phyloP scores from a whole-genome alignment of 2,888 invertebrate genomes.

The Busseola fusca region DNA sequence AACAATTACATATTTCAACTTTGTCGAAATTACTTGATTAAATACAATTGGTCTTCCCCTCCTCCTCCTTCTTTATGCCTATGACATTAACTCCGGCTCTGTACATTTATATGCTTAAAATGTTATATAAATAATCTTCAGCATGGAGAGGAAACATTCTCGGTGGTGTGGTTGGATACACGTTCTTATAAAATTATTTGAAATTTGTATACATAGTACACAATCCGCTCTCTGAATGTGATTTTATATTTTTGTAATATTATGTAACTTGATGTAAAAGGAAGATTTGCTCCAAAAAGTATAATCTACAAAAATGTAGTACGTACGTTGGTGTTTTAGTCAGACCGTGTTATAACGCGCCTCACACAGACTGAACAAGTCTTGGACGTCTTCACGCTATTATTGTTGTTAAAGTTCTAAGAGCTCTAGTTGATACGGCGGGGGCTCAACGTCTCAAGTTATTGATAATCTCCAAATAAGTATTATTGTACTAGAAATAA shows the following conservation, averaged over 20 bases:
- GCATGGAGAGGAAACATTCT: background rate
- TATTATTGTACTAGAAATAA: conserved; percentile 82
- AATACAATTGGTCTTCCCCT: background rate
- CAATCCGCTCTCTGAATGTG: conserved; percentile 48
- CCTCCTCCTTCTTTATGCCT: too few species aligned
- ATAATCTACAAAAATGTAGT: conserved; percentile 1
- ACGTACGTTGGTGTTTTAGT: conserved; percentile 9
- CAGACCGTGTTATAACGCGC: background rate
- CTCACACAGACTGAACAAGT: conserved; percentile 5
- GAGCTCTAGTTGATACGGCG: conserved; percentile 58
- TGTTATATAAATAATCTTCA: background rate
- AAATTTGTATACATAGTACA: conserved; percentile 1
- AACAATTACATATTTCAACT: conserved; percentile 24
- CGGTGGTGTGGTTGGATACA: background rate
- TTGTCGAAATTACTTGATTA: conserved; percentile 4
- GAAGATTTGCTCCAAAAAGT: conserved; percentile 1
- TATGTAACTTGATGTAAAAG: conserved; percentile 19
- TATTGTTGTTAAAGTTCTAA: conserved; percentile 62
- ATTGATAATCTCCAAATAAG: conserved; percentile 77
- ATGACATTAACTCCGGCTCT: too few species aligned
- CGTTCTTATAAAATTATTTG: background rate
- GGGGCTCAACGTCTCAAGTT: conserved; percentile 58
- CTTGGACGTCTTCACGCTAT: conserved; percentile 15
- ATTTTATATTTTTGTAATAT: conserved; percentile 35
- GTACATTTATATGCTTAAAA: too few species aligned